A percentile compares a stretch with the other conserved stretches of the same genome.
phyloP scores from a whole-genome alignment of 2,113 vertebrate genomes.

The Camelus dromedarius region DNA sequence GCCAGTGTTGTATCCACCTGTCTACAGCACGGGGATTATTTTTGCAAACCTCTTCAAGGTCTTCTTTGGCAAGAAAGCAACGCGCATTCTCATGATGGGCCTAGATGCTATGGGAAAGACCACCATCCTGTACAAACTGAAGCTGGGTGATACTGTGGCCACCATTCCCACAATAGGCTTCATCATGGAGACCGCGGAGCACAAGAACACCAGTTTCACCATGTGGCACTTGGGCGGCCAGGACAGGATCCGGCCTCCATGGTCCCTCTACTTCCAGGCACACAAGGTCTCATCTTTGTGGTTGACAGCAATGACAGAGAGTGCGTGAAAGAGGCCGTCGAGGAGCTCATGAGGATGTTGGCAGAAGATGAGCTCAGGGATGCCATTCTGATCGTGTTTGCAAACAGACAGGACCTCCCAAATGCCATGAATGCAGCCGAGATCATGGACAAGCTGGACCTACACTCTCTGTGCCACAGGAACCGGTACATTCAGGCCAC shows the following conservation, averaged over 20 bases:
- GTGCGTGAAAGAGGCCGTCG: conserved; percentile 94
- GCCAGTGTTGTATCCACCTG: conserved; percentile 79
- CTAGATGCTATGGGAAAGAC: conserved; percentile 98
- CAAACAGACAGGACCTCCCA: conserved; percentile 94
- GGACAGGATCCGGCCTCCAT: conserved; percentile 98
- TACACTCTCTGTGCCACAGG: too few relatives aligned
- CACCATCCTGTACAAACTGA: conserved; percentile 98
- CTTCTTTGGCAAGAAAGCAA: conserved; percentile 97
- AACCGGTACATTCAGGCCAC: too few relatives aligned
- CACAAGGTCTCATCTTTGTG: conserved; percentile 99
- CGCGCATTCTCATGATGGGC: conserved; percentile 99
- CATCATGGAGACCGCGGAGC: conserved; percentile 98
- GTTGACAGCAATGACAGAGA: conserved; percentile 99
- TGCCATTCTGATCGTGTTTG: conserved; percentile 96
- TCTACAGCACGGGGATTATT: conserved; percentile 92
- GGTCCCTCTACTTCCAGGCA: conserved; percentile 99
- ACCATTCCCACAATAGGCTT: conserved; percentile 99
- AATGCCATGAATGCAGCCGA: too few relatives aligned
- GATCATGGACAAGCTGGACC: too few relatives aligned
- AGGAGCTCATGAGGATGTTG: conserved; percentile 97
- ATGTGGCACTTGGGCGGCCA: conserved; percentile 99
- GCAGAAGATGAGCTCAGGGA: conserved; percentile 97
- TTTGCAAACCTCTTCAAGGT: conserved; percentile 93
- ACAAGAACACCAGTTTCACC: conserved; percentile 99
- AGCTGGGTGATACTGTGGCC: conserved; percentile 98